Evolutionary conservation across 2,797 vertebrate species (phyloP), one percentile per base, ranked within the genome.

Genomic region (Cheirogaleus major): DNA sequence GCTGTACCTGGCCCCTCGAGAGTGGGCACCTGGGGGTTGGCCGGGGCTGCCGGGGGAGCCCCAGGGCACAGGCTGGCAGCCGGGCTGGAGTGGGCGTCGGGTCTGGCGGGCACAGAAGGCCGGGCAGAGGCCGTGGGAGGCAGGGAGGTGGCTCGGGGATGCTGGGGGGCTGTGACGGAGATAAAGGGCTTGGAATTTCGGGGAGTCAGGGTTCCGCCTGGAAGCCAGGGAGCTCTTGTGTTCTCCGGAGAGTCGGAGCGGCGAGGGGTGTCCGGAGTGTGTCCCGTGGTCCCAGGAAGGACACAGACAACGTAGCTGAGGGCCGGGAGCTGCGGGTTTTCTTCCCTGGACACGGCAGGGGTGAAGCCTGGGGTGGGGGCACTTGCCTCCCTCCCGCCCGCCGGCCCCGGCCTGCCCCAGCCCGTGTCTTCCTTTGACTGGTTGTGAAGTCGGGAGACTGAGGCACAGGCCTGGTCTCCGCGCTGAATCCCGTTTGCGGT

Each of bases 301-400:
- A 38, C 0, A 1, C 25, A 18, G 69, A 57, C 32, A 13, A 1
- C 8, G 0, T 1, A 12, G 32, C 61, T 4, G 20, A 50, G 15
- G 48, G 38, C 7, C 57, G 1, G 91, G 55, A 12, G 38, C 45
- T 7, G 27, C 1, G 17, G 57, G 48, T 1, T 11, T 78, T 52
- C 63, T 63, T 55, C 50, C 55, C 38, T n/a, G 5, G 32, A 38
- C 76, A 35, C 14, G 0, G 7, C 22, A 79, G 7, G 75, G 76
- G 25, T 12, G 12, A 69, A 55, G 35, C 48, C 76, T 27, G 18
- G 50, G 35, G 52, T 38, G 50, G 20, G 0, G 48, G 12, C 22
- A 4, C 23, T 70, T 27, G 11, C 35, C 20, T 35, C 32, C 32
- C 32, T 5, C 22, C 2, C 1, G 0, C 50, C n/a, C 0, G 3